phyloP scores from a whole-genome alignment of 2,888 invertebrate species.

The Cacoxenus indagator region DNA sequence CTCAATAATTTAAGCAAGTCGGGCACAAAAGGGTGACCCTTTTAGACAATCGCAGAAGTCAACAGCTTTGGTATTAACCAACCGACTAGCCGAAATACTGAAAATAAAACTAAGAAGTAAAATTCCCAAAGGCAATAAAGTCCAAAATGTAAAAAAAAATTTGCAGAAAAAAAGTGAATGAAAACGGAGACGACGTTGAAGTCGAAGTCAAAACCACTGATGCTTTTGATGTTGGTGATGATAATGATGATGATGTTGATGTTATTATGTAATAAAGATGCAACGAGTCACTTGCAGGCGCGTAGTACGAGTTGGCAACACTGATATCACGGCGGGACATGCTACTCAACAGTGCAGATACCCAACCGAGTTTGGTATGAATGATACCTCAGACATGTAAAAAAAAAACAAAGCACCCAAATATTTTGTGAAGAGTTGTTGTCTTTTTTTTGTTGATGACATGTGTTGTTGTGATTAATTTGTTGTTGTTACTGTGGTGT shows the following conservation, averaged over 20 bases:
- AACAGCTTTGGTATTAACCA: too few relatives aligned
- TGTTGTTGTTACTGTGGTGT: conserved; percentile 19
- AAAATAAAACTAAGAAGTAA: background rate
- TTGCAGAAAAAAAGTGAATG: background rate
- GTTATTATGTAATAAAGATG: too few relatives aligned
- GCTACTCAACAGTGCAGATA: too few relatives aligned
- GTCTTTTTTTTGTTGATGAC: too few relatives aligned
- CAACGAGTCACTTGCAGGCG: too few relatives aligned
- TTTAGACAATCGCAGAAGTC: background rate
- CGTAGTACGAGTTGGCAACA: too few relatives aligned
- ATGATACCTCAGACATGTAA: too few relatives aligned
- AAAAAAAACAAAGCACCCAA: too few relatives aligned
- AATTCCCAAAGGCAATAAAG: conserved; percentile 7
- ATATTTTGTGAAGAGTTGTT: too few relatives aligned
- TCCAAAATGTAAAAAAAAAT: background rate
- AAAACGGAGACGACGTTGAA: background rate
- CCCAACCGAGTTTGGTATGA: too few relatives aligned
- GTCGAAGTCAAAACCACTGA: background rate
- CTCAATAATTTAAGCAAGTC: background rate
- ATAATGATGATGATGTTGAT: conserved; percentile 22
- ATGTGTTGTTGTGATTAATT: conserved; percentile 20
- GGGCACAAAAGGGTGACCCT: background rate
- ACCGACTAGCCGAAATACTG: background rate
- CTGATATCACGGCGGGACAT: too few relatives aligned
- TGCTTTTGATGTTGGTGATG: conserved; percentile 17